Evolutionary conservation across 2,888 invertebrate genomes (phyloP).

Genomic region (Oxyteleia sp.): DNA sequence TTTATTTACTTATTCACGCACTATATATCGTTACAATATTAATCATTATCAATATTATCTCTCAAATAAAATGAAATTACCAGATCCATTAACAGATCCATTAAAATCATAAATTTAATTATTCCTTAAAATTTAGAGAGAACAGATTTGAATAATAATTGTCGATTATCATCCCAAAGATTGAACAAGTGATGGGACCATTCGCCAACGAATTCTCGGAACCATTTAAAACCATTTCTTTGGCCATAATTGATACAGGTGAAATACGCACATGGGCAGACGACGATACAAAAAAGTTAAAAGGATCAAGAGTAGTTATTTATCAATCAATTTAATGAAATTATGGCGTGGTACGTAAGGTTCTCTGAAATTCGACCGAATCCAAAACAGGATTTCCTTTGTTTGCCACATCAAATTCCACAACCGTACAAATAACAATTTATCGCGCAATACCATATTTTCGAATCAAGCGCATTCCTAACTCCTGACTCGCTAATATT

Average conservation of each 20-base stretch:
- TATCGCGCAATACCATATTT: neutral
- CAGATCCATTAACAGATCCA: too few relatives aligned
- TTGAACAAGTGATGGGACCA: constrained; percentile 67
- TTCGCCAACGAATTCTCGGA: constrained; percentile 66
- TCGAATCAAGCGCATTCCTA: too few relatives aligned
- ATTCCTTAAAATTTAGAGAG: constrained; percentile 25
- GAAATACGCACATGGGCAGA: constrained; percentile 53
- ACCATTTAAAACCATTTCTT: constrained; percentile 64
- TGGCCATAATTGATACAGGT: constrained; percentile 60
- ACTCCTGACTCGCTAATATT: too few relatives aligned
- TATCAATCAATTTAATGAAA: constrained; percentile 47
- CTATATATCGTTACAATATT: too few relatives aligned
- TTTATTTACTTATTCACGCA: too few relatives aligned
- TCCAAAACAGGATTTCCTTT: neutral
- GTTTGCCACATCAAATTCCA: too few relatives aligned
- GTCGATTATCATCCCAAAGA: constrained; percentile 61
- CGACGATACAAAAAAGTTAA: constrained; percentile 39
- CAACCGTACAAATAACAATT: too few relatives aligned
- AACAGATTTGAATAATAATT: constrained; percentile 69
- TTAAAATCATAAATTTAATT: constrained; percentile 50
- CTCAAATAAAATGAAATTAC: too few relatives aligned
- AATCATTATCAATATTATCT: too few relatives aligned
- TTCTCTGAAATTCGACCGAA: constrained; percentile 41
- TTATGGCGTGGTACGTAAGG: constrained; percentile 34
- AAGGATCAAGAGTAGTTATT: constrained; percentile 25